phyloP scores from a whole-genome alignment of 2,888 invertebrate species.

The Leucophenga montana region DNA sequence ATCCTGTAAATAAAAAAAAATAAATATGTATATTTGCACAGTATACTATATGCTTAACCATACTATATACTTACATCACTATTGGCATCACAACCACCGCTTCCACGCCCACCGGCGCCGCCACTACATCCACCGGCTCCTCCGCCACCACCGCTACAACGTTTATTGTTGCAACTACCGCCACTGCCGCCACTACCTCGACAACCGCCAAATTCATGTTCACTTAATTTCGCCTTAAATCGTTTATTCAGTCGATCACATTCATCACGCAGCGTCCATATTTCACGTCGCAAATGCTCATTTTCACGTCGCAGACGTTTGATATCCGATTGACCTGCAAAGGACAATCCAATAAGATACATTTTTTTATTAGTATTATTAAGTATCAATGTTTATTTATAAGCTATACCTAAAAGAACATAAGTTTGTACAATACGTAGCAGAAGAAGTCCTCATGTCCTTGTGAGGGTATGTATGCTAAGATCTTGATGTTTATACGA shows the following conservation, averaged over 20 bases:
- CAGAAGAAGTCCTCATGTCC: no score
- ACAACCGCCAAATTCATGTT: slow-evolving; percentile 60
- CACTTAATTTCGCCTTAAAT: slow-evolving; percentile 76
- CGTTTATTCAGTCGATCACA: slow-evolving; percentile 89
- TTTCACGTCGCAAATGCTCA: slow-evolving; percentile 89
- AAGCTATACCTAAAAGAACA: no score
- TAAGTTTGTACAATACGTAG: no score
- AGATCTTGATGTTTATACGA: no score
- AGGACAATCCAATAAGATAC: not conserved
- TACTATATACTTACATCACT: slow-evolving; percentile 61
- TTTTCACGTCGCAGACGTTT: slow-evolving; percentile 91
- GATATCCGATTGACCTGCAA: slow-evolving; percentile 88
- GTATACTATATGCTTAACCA: not conserved
- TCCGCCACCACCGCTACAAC: slow-evolving; percentile 55
- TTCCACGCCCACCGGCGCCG: slow-evolving; percentile 60
- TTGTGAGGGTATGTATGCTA: no score
- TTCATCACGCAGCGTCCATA: slow-evolving; percentile 89
- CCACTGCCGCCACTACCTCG: slow-evolving; percentile 62
- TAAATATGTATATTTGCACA: no score
- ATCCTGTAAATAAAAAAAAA: slow-evolving; percentile 54
- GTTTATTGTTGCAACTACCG: slow-evolving; percentile 46
- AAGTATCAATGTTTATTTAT: no score
- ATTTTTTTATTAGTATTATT: no score
- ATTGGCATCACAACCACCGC: slow-evolving; percentile 61
- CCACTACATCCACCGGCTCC: slow-evolving; percentile 56